Base-by-base conservation (phyloP, 2,888 invertebrate species). In the Drosophila peninsularis region DNA sequence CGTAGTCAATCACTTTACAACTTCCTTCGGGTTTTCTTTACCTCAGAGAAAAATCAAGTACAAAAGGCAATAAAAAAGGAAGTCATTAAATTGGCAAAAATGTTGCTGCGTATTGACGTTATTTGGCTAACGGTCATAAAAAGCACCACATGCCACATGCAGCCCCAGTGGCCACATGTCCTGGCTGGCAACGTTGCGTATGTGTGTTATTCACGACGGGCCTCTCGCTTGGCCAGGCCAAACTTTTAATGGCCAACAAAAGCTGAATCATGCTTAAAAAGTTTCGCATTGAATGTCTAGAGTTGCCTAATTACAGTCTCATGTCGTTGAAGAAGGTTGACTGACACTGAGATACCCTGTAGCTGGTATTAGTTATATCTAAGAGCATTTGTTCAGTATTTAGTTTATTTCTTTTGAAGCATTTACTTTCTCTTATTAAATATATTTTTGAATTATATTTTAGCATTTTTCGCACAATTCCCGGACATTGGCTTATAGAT, bases 241-340 rank as follows among this genome's bases (percentile, higher is more conserved):
- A 76, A 76, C 41, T 78, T 81, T 63, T 75, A 71, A 62, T 56
- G 37, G 58, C 44, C 34, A 55, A n/a, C 45, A 30, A 21, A 21
- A 62, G 54, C 58, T 53, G 52, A 71, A 45, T 47, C 30, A 39
- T 34, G 49, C 10, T 13, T 36, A 0, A 37, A 63, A 74, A 52
- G 47, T 70, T 71, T 39, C 17, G 7, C n/a, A 17, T 61, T 17
- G 37, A 39, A 50, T 55, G 41, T 10, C 44, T 2, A 49, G 49
- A 73, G 53, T 62, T 57, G 41, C 27, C 61, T 58, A 74, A 74
- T 73, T 61, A 57, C 57, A 45, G 61, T 32, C 32, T 3, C 2
- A 5, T 3, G 4, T 1, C 3, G 14, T 6, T 10, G 5, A 10
- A 17, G 0, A 7, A 7, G 2, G 30, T 9, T 17, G 42, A 37